A percentile compares a stretch with the other conserved stretches of the same genome.
Conservation (phyloP, 2,797 vertebrate genomes). For the Danio jaintianensis region DNA sequence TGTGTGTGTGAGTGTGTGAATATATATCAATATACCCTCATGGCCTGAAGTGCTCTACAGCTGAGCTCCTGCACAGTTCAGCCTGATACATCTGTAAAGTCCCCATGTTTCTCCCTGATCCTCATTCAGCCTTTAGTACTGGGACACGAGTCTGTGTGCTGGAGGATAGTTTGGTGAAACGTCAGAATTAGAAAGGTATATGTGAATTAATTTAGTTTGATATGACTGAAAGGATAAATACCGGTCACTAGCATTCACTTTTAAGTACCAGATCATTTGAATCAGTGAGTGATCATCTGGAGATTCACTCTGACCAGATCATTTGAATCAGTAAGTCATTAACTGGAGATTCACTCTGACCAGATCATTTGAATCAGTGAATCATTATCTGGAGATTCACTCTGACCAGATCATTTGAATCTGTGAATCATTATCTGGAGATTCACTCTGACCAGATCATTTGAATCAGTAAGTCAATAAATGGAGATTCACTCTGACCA, state of each 20-base stretch:
- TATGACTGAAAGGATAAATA: background rate
- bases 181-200: background rate
- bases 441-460: too few species aligned
- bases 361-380: too few species aligned
- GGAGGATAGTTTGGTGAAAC: background rate
- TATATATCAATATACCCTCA: conserved; percentile 38
- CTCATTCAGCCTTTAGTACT: conserved; percentile 1
- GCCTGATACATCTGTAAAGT: conserved; percentile 22
- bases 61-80: conserved; percentile 27
- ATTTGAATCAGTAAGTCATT: too few species aligned
- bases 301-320: too few species aligned
- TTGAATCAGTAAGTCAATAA: too few species aligned
- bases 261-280: background rate
- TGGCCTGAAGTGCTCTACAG: conserved; percentile 24
- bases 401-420: too few species aligned
- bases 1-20: background rate
- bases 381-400: too few species aligned
- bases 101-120: conserved; percentile 1
- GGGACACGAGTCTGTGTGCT: background rate
- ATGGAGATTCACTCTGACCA: too few species aligned
- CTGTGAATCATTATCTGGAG: too few species aligned
- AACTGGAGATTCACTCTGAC: too few species aligned
- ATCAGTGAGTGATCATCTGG: too few species aligned
- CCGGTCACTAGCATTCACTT: background rate
- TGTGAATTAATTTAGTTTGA: background rate